Evolutionary conservation across 2,113 vertebrate genomes (phyloP).

Genomic region (Nerophis lumbriciformis): DNA sequence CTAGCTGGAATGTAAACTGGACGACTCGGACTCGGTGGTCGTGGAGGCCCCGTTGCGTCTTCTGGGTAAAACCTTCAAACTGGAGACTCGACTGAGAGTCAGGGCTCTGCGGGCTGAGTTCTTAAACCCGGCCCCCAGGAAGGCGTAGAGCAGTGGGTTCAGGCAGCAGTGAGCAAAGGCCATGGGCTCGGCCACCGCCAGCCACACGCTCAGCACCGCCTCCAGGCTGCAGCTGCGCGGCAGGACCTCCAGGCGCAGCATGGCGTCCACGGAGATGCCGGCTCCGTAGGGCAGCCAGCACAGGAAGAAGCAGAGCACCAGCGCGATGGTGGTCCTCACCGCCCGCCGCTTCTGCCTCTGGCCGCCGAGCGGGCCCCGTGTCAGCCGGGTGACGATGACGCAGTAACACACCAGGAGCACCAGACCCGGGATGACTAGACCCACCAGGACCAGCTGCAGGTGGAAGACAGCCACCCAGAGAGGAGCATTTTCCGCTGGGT

Average conservation of each 20-base stretch:
- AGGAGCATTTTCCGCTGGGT: conserved; percentile 65
- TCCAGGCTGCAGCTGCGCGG: conserved; percentile 80
- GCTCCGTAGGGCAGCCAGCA: conserved; percentile 95
- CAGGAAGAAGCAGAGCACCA: conserved; percentile 91
- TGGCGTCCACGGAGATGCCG: conserved; percentile 84
- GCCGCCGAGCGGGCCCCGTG: conserved; percentile 85
- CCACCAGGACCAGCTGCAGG: conserved; percentile 90
- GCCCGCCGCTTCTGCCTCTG: conserved; percentile 94
- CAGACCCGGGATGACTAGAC: conserved; percentile 87
- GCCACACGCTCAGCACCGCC: conserved; percentile 78
- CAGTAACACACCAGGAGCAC: conserved; percentile 94
- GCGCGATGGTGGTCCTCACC: conserved; percentile 88
- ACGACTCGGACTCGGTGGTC: conserved; percentile 95
- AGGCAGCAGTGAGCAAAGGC: conserved; percentile 96
- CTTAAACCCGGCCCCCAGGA: conserved; percentile 96
- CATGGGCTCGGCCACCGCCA: conserved; percentile 87
- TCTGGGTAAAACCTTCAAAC: conserved; percentile 89
- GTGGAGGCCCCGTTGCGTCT: conserved; percentile 87
- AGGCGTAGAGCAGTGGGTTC: conserved; percentile 95
- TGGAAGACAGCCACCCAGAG: conserved; percentile 84
- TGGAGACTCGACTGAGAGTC: conserved; percentile 86
- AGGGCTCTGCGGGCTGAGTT: conserved; percentile 89
- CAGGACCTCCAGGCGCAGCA: conserved; percentile 82
- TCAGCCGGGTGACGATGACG: conserved; percentile 90
- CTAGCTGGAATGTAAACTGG: conserved; percentile 95